Evolutionary conservation across 2,888 invertebrate genomes (phyloP), one percentile per base, ranked within the genome.

Genomic region (Spodoptera littoralis): DNA sequence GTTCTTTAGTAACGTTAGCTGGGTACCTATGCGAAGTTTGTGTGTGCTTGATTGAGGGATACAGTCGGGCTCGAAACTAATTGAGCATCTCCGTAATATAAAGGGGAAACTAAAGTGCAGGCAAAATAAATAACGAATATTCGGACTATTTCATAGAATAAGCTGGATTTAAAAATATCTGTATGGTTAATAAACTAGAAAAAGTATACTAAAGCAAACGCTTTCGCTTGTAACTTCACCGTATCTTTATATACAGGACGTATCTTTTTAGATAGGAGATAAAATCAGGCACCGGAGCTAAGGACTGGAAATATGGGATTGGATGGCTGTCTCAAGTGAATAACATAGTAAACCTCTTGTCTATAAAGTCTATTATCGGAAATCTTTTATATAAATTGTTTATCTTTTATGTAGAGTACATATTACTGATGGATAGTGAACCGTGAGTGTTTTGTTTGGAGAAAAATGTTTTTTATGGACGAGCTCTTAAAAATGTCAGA

Each of bases 231-330:
- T 3, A n/a, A 12, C 43, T 11, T 27, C 5, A 11, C 66, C 13
- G 46, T 1, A 47, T n/a, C 58, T 24, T 44, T 72, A 53, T n/a
- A 53, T 48, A 41, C 36, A 42, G 48, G 66, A 72, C 58, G 52
- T 69, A 69, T 65, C 58, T 72, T 58, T 64, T 50, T 24, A 71
- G 72, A 53, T 65, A 43, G 58, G 13, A 53, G 58, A 69, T 69
- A 66, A 69, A 69, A 69, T 73, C 73, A 54, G 53, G 67, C 47
- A 44, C 73, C 67, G 59, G 67, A 59, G 73, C 67, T 59, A 54
- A 67, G 73, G 27, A 66, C 67, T 69, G 53, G 67, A 69, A 69
- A 69, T 69, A 54, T 69, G 53, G 59, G 73, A 69, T 69, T 69
- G 73, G 73, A 69, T 66, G 18, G 59, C 18, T 53, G 43, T 41